A percentile compares a stretch with the other conserved stretches of the same genome.
phyloP scores from a whole-genome alignment of 2,797 vertebrate genomes.

The Danio aesculapii region DNA sequence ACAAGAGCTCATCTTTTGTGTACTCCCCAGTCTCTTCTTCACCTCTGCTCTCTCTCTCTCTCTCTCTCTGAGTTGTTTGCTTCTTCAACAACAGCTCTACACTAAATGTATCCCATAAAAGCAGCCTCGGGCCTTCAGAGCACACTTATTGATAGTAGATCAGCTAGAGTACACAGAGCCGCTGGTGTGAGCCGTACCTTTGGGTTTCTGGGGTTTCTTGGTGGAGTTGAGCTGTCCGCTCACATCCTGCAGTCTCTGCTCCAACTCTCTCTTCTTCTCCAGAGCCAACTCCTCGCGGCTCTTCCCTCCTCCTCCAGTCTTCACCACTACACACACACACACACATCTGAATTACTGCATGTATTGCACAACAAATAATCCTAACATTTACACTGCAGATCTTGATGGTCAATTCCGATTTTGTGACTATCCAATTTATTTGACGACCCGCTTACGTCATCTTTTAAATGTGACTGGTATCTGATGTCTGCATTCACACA shows the following conservation, averaged over 20 bases:
- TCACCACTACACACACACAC: constrained; percentile 70
- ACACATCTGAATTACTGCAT: not conserved
- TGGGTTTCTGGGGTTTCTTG: constrained; percentile 90
- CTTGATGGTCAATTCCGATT: too few relatives aligned
- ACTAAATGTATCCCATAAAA: constrained; percentile 6
- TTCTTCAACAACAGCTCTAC: not conserved
- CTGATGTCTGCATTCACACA: too few relatives aligned
- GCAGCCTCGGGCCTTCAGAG: not conserved
- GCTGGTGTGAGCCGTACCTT: constrained; percentile 73
- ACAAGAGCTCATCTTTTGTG: not conserved
- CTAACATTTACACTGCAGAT: too few relatives aligned
- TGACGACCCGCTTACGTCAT: too few relatives aligned
- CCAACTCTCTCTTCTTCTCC: constrained; percentile 93
- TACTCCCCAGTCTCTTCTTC: not conserved
- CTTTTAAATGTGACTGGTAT: too few relatives aligned
- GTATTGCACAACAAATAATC: not conserved
- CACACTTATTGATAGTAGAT: not conserved
- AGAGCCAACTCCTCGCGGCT: constrained; percentile 90
- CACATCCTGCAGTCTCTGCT: constrained; percentile 90
- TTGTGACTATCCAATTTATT: too few relatives aligned
- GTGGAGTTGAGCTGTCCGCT: constrained; percentile 93
- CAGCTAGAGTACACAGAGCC: not conserved
- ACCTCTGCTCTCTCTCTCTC: not conserved
- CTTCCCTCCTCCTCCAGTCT: constrained; percentile 83
- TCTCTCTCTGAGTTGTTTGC: not conserved